These are phyloP conservation scores for Coenobita brevimanus DNA, from an alignment of 1,140 invertebrate genomes.

Conservation along the genomic window DNA sequence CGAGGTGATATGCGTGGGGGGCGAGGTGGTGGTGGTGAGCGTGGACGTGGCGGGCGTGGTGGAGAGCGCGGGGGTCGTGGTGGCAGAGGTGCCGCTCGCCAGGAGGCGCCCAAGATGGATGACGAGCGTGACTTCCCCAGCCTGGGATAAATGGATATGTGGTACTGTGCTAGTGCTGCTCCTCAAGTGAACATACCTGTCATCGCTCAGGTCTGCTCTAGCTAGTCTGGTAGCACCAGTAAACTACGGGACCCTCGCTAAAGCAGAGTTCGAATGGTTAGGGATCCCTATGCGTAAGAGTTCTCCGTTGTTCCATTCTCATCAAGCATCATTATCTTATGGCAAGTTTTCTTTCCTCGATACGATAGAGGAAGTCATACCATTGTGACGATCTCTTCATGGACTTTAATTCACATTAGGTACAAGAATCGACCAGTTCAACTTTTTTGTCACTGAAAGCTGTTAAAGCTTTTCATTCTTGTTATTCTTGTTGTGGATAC, in stretches of 20 bases:
- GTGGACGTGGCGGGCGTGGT: conserved; percentile 72
- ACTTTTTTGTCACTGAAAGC: conserved; percentile 56
- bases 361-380: conserved; percentile 29
- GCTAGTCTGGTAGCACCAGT: conserved; percentile 58
- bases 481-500: conserved; percentile 51
- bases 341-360: conserved; percentile 58
- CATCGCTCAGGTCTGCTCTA: conserved; percentile 34
- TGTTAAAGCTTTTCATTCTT: conserved; percentile 47
- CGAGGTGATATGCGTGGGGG: conserved; percentile 72
- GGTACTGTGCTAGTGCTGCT: conserved; percentile 31
- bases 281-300: conserved; percentile 66
- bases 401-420: conserved; percentile 56
- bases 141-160: conserved; percentile 79
- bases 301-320: conserved; percentile 67
- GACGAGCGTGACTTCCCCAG: conserved; percentile 96
- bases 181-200: conserved; percentile 12
- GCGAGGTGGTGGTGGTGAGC: conserved; percentile 72
- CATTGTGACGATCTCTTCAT: conserved; percentile 61
- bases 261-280: conserved; percentile 49
- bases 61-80: conserved; percentile 70
- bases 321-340: conserved; percentile 62
- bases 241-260: conserved; percentile 37
- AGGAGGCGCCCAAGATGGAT: conserved; percentile 91
- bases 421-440: conserved; percentile 59
- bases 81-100: conserved; percentile 72